A percentile compares a stretch with the other conserved stretches of the same genome.
Conservation (phyloP, 1,140 invertebrate species). For the Cyclina sinensis region DNA sequence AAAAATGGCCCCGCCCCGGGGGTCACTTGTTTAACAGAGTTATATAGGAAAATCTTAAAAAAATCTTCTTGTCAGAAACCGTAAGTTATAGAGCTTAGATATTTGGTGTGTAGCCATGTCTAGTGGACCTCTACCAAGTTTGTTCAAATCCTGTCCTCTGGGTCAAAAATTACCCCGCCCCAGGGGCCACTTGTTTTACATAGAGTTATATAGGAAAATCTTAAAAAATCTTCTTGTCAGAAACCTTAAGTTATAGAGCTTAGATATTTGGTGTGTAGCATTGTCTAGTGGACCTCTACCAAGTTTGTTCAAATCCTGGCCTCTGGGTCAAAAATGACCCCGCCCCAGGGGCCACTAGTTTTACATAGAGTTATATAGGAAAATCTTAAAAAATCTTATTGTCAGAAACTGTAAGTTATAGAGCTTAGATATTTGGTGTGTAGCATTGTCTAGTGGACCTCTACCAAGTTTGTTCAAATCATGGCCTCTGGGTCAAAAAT, state of each 20-base stretch:
- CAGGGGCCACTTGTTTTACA: neutral
- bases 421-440: too few species aligned
- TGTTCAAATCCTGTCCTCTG: neutral
- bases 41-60: neutral
- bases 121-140: neutral
- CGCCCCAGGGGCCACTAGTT: too few species aligned
- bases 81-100: neutral
- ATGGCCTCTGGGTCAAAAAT: too few species aligned
- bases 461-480: too few species aligned
- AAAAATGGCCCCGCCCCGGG: neutral
- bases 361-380: too few species aligned
- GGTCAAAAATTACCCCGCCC: neutral
- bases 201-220: neutral
- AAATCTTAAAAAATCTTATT: too few species aligned
- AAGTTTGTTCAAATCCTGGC: too few species aligned
- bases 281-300: neutral
- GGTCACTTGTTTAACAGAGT: neutral
- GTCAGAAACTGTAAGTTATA: too few species aligned
- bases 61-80: neutral
- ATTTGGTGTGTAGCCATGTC: neutral
- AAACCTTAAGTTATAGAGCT: neutral
- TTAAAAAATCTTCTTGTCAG: neutral
- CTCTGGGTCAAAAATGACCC: too few species aligned
- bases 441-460: too few species aligned
- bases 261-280: neutral